These are phyloP conservation scores for Varecia variegata DNA, from an alignment of 2,797 vertebrate genomes.

Conservation along the genomic window DNA sequence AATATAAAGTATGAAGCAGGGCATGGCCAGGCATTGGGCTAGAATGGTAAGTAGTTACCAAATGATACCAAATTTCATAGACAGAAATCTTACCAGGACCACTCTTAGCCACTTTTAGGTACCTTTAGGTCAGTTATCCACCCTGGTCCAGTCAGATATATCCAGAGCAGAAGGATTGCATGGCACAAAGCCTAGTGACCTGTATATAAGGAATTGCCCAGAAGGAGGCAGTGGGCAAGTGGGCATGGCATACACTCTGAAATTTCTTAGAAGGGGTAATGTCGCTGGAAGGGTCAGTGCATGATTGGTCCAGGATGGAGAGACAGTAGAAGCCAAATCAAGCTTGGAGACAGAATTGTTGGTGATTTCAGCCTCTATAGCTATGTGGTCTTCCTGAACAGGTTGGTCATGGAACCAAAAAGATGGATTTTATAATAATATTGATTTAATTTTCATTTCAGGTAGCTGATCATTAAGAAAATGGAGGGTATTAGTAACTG, in stretches of 20 bases:
- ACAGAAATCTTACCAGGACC: background rate
- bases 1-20: background rate
- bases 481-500: background rate
- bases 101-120: background rate
- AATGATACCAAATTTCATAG: background rate
- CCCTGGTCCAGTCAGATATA: background rate
- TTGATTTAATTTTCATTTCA: background rate
- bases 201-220: background rate
- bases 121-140: background rate
- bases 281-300: background rate
- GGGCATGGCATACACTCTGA: background rate
- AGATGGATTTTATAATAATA: background rate
- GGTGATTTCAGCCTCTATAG: background rate
- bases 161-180: background rate
- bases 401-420: background rate
- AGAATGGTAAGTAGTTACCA: background rate
- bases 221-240: background rate
- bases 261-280: background rate
- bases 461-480: background rate
- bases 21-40: background rate
- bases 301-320: background rate
- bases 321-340: background rate
- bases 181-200: background rate
- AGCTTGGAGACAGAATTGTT: background rate
- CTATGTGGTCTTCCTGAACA: background rate